A percentile compares a stretch with the other conserved stretches of the same genome.
Evolutionary conservation across 2,797 vertebrate genomes (phyloP).

Genomic region (Fratercula arctica): DNA sequence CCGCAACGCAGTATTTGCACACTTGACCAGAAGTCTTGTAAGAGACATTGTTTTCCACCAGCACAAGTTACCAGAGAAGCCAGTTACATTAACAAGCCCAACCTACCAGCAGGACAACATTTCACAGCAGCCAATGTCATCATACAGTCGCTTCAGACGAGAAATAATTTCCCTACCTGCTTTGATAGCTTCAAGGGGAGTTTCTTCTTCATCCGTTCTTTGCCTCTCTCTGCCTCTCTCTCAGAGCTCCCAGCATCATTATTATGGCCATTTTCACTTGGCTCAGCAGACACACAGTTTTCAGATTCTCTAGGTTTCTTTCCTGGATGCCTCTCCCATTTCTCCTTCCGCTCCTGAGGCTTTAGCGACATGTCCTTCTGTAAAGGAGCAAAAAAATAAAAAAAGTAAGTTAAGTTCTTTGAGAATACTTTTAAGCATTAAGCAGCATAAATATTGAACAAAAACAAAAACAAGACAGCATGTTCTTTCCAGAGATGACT

Average conservation of each 20-base stretch:
- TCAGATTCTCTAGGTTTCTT: constrained; percentile 89
- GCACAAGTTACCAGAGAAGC: not conserved
- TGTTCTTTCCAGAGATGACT: constrained; percentile 27
- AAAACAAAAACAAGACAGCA: constrained; percentile 16
- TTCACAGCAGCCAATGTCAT: accelerated
- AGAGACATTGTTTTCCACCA: not conserved
- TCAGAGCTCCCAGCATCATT: constrained; percentile 82
- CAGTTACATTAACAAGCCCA: not conserved
- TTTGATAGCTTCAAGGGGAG: constrained; percentile 90
- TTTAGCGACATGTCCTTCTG: constrained; percentile 92
- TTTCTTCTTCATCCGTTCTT: constrained; percentile 90
- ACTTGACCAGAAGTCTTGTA: not conserved
- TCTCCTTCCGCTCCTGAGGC: constrained; percentile 90
- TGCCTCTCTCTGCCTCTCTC: constrained; percentile 87
- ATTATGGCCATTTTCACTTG: constrained; percentile 88
- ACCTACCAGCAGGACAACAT: not conserved
- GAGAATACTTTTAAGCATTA: not conserved
- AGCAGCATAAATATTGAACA: not conserved
- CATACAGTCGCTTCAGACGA: accelerated
- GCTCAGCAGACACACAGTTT: constrained; percentile 83
- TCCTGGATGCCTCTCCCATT: constrained; percentile 80
- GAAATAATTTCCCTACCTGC: constrained; percentile 81
- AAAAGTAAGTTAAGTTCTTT: not conserved
- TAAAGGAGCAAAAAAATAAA: not conserved
- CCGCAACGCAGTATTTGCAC: not conserved